These are phyloP conservation scores for Parnassius orleans DNA, from an alignment of 2,888 invertebrate genomes.

Conservation along the genomic window DNA sequence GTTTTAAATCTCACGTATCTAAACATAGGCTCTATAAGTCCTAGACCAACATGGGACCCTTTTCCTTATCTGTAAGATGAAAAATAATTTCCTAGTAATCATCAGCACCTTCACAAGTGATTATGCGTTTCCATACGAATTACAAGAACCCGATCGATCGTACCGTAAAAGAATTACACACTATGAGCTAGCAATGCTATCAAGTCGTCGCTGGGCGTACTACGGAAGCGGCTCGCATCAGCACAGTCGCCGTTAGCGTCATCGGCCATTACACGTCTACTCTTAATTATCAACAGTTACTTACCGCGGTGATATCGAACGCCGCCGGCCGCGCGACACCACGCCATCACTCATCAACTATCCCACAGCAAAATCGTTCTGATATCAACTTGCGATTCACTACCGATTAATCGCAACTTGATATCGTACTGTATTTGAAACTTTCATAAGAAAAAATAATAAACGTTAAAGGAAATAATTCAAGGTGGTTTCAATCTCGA, in stretches of 20 bases:
- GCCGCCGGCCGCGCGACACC: slow-evolving; percentile 23
- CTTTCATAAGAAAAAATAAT: too few relatives aligned
- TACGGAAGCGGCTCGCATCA: slow-evolving; percentile 59
- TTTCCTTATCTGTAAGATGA: too few relatives aligned
- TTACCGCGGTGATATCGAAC: slow-evolving; percentile 47
- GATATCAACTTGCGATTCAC: neutral
- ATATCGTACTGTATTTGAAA: neutral
- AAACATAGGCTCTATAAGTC: too few relatives aligned
- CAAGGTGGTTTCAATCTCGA: too few relatives aligned
- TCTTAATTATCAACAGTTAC: slow-evolving; percentile 79
- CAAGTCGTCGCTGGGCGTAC: slow-evolving; percentile 48
- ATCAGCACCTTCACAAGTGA: slow-evolving; percentile 10
- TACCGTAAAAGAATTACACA: slow-evolving; percentile 17
- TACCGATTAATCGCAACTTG: neutral
- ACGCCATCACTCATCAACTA: slow-evolving; percentile 12
- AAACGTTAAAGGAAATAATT: too few relatives aligned
- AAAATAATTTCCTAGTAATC: neutral
- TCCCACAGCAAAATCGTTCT: slow-evolving; percentile 7
- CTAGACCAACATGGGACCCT: too few relatives aligned
- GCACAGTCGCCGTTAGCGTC: slow-evolving; percentile 67
- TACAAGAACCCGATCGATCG: slow-evolving; percentile 8
- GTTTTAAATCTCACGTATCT: too few relatives aligned
- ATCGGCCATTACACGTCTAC: slow-evolving; percentile 63
- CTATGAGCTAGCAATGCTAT: slow-evolving; percentile 5
- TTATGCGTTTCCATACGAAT: slow-evolving; percentile 12